Conservation (phyloP, 1,140 invertebrate genomes). For the Rhyzopertha dominica region DNA sequence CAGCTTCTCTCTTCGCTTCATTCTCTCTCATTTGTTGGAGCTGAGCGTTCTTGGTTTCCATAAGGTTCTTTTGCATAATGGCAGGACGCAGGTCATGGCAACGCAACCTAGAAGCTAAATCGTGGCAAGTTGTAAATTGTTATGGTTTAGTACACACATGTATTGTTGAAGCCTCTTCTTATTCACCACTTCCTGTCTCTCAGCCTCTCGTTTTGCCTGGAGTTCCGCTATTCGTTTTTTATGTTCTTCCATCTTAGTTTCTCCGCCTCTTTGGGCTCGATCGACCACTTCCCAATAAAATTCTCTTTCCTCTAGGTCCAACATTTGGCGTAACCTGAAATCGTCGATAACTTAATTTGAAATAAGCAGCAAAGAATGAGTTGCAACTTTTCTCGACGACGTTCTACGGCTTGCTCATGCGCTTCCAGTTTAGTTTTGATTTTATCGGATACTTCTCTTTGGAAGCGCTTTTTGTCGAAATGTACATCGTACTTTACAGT, state of each 20-base stretch:
- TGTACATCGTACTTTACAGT: constrained; percentile 27
- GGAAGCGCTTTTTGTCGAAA: constrained; percentile 17
- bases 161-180: constrained; percentile 42
- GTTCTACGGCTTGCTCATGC: constrained; percentile 35
- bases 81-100: constrained; percentile 32
- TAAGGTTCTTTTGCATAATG: constrained; percentile 27
- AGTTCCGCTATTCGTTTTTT: constrained; percentile 30
- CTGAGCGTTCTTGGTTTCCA: constrained; percentile 38
- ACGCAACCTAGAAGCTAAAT: constrained; percentile 25
- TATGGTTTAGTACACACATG: constrained; percentile 21
- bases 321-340: constrained; percentile 32
- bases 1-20: constrained; percentile 33
- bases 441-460: constrained; percentile 23
- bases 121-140: constrained; percentile 2
- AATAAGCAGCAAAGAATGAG: neutral
- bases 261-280: constrained; percentile 31
- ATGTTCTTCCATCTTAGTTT: constrained; percentile 34
- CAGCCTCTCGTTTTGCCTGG: constrained; percentile 33
- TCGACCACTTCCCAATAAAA: constrained; percentile 36
- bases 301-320: constrained; percentile 34
- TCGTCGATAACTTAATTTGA: too few relatives aligned
- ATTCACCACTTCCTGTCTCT: constrained; percentile 37
- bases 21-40: constrained; percentile 43
- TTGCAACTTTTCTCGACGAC: constrained; percentile 31
- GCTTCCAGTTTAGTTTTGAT: constrained; percentile 29